Percentiles rank a stretch among this genome's conserved stretches.
These are phyloP conservation scores for Fragum fragum DNA, from an alignment of 2,888 invertebrate species.

Conservation along the genomic window DNA sequence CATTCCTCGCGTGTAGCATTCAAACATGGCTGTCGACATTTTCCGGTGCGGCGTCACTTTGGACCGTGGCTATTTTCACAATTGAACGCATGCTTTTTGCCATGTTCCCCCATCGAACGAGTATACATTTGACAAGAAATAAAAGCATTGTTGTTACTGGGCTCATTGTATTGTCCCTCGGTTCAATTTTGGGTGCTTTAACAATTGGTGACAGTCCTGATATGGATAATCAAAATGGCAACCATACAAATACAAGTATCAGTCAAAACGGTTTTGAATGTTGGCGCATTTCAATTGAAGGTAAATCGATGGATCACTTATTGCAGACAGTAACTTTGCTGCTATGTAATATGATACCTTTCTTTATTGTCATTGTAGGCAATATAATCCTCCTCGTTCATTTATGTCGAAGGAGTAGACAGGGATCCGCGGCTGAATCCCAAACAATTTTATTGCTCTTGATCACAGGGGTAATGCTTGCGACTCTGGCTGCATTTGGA, in stretches of 20 bases:
- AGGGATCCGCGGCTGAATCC: not conserved
- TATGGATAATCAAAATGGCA: not conserved
- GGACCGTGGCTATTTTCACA: constrained; percentile 1
- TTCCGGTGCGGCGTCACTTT: not conserved
- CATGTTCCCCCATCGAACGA: not conserved
- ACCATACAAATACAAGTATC: not conserved
- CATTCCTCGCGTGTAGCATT: not conserved
- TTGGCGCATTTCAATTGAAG: not conserved
- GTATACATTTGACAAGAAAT: not conserved
- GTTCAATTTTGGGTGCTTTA: not conserved
- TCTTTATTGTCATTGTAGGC: not conserved
- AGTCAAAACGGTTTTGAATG: not conserved
- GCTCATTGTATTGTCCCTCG: not conserved
- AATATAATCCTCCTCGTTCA: not conserved
- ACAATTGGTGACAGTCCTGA: not conserved
- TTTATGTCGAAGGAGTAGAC: not conserved
- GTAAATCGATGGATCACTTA: not conserved
- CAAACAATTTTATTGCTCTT: not conserved
- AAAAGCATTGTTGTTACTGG: not conserved
- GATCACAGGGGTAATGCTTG: not conserved
- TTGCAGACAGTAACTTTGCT: not conserved
- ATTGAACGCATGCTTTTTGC: not conserved
- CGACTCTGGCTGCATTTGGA: not conserved
- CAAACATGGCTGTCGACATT: not conserved
- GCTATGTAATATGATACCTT: not conserved